Evolutionary conservation across 2,797 vertebrate species (phyloP), one percentile per base, ranked within the genome.

Genomic region (Selene dorsalis): DNA sequence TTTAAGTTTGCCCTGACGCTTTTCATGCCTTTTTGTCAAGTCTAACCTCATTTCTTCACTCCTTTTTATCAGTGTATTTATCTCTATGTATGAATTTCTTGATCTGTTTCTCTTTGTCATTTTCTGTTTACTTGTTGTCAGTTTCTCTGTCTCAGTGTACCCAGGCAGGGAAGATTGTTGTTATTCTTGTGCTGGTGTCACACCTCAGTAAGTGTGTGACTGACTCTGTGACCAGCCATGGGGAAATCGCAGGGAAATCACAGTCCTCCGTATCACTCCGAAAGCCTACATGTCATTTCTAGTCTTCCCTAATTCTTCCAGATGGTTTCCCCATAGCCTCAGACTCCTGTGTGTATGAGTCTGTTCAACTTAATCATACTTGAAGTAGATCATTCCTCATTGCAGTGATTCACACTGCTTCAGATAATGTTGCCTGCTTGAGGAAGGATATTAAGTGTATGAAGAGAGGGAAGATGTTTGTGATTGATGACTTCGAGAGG

Each of bases 151-250:
- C 61, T 83, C 70, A 69, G 24, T 64, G 83, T 65, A 63, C 48
- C 35, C 60, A 67, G 68, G 60, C 72, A 24, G 17, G 20, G 28
- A 60, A n/a, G 59, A 57, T 75, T 61, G 67, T 41, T 80, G 73
- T 66, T 81, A 48, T 79, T 74, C 69, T 71, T 39, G 11, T 48
- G 22, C 43, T 81, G 71, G 61, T 75, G 70, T 87, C 58, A 75
- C 70, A 79, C 30, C 52, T 82, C 63, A 66, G 64, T 75, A 79
- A 73, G 55, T 8, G 63, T 81, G 80, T 72, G 63, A 74, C 72
- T 84, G 85, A 84, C 73, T 88, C 63, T 39, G 62, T 79, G 81
- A 71, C 52, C 39, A 35, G 71, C 64, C 60, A 59, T 69, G 74
- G 58, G 35, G 70, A 74, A 84, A 84, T 67, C 59, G 38, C 45